phyloP scores from a whole-genome alignment of 2,113 vertebrate species.

The Abramis brama region DNA sequence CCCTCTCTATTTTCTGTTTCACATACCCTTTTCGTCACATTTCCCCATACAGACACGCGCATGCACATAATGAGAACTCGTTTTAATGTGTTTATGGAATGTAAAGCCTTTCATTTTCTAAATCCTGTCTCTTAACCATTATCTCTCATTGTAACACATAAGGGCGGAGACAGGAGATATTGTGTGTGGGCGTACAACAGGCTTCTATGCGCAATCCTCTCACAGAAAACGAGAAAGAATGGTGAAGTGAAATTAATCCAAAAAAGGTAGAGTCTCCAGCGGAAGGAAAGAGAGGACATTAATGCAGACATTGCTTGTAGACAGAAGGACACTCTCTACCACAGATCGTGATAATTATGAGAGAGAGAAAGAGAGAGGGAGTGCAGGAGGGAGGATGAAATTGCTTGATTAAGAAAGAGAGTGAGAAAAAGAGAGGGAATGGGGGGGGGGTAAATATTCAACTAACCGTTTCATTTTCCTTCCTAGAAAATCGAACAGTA shows the following conservation, averaged over 20 bases:
- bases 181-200: slow-evolving; percentile 67
- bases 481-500: neutral
- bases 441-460: neutral
- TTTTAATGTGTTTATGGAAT: slow-evolving; percentile 61
- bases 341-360: slow-evolving; percentile 80
- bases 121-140: slow-evolving; percentile 68
- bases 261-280: slow-evolving; percentile 67
- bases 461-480: neutral
- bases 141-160: slow-evolving; percentile 69
- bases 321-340: slow-evolving; percentile 58
- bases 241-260: slow-evolving; percentile 70
- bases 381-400: slow-evolving; percentile 26
- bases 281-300: slow-evolving; percentile 68
- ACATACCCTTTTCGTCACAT: slow-evolving; percentile 50
- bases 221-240: slow-evolving; percentile 69
- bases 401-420: slow-evolving; percentile 38
- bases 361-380: slow-evolving; percentile 18
- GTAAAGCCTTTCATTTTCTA: slow-evolving; percentile 64
- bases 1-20: slow-evolving; percentile 49
- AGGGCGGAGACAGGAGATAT: slow-evolving; percentile 64
- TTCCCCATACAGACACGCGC: slow-evolving; percentile 36
- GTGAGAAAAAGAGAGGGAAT: neutral
- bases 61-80: slow-evolving; percentile 59
- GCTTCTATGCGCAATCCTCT: slow-evolving; percentile 74
- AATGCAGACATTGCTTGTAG: slow-evolving; percentile 70